phyloP scores from a whole-genome alignment of 2,113 vertebrate genomes.

The Chloropsis cyanopogon region DNA sequence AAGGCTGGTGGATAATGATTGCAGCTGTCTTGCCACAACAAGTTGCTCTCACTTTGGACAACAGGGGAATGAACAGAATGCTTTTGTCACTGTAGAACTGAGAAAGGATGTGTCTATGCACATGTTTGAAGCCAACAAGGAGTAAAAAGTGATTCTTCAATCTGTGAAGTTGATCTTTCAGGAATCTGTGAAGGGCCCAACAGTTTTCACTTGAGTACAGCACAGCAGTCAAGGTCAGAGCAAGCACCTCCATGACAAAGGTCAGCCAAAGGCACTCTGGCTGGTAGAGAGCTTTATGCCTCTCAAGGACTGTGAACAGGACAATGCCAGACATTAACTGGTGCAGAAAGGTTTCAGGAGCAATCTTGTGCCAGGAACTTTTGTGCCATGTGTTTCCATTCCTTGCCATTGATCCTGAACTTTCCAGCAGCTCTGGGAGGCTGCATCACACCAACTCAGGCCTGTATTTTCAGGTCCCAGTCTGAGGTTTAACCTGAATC shows the following conservation, averaged over 20 bases:
- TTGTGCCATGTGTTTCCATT: background rate
- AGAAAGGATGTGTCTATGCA: background rate
- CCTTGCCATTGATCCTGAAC: conserved; percentile 1
- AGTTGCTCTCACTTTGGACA: background rate
- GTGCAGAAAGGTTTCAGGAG: conserved; percentile 42
- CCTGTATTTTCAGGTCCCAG: background rate
- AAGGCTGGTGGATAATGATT: background rate
- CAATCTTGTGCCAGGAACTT: conserved; percentile 13
- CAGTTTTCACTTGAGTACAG: background rate
- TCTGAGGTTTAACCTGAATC: background rate
- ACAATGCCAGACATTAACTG: conserved; percentile 29
- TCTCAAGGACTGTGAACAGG: background rate
- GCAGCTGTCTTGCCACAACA: background rate
- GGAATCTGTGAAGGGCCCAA: background rate
- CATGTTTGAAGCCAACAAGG: background rate
- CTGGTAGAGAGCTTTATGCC: background rate
- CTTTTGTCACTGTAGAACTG: background rate
- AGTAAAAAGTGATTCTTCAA: background rate
- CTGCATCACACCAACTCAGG: background rate
- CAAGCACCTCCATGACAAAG: background rate
- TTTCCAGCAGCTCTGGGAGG: background rate
- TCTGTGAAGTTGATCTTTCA: background rate
- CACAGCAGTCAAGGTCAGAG: conserved; percentile 19
- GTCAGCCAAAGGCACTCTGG: conserved; percentile 27
- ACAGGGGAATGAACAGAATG: background rate